A percentile compares a stretch with the other conserved stretches of the same genome.
Conservation (phyloP, 2,113 vertebrate species). For the Hippocampus guttulatus region DNA sequence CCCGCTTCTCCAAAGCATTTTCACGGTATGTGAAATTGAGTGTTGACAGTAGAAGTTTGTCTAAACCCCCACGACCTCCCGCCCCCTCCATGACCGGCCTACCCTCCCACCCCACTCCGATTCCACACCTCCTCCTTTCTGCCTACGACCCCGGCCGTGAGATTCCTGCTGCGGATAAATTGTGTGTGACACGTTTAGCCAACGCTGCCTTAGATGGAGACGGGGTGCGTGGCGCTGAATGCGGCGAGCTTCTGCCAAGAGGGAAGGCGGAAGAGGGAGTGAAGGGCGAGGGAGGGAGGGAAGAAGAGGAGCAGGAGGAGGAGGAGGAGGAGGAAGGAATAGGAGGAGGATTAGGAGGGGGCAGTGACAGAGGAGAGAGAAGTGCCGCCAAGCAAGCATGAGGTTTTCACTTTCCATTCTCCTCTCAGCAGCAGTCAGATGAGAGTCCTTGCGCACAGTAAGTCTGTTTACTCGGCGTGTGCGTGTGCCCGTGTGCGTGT, state of each 20-base stretch:
- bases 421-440: slow-evolving; percentile 77
- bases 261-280: slow-evolving; percentile 44
- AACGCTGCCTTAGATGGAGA: slow-evolving; percentile 81
- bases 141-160: background rate
- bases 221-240: slow-evolving; percentile 66
- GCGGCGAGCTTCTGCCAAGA: slow-evolving; percentile 70
- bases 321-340: slow-evolving; percentile 36
- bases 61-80: slow-evolving; percentile 21
- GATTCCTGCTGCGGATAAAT: slow-evolving; percentile 66
- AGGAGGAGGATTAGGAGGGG: slow-evolving; percentile 39
- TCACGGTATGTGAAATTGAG: slow-evolving; percentile 39
- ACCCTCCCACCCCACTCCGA: background rate
- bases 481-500: slow-evolving; percentile 15
- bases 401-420: slow-evolving; percentile 70
- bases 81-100: slow-evolving; percentile 32
- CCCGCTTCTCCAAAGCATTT: slow-evolving; percentile 41
- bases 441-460: slow-evolving; percentile 75
- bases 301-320: slow-evolving; percentile 23
- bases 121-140: background rate
- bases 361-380: slow-evolving; percentile 54
- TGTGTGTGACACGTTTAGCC: slow-evolving; percentile 83
- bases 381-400: slow-evolving; percentile 62
- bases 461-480: slow-evolving; percentile 58
- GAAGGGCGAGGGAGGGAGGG: slow-evolving; percentile 28
- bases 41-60: slow-evolving; percentile 58